A percentile compares a stretch with the other conserved stretches of the same genome.
These are phyloP conservation scores for Acipenser oxyrinchus DNA, from an alignment of 2,797 vertebrate genomes.

Conservation along the genomic window DNA sequence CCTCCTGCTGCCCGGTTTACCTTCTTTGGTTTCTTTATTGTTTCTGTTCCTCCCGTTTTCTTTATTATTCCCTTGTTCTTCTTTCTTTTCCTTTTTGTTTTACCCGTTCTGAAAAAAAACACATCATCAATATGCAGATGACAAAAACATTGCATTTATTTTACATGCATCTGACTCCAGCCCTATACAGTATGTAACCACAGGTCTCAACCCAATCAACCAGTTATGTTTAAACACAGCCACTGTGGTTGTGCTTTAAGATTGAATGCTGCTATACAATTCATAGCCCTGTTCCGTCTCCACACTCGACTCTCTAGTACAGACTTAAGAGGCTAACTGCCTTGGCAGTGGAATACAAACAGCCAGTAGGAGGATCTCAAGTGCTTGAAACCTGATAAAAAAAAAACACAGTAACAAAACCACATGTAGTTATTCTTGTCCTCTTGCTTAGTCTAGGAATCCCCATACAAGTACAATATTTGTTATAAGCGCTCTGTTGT, in stretches of 20 bases:
- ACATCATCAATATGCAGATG: not conserved
- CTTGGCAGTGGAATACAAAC: slow-evolving; percentile 34
- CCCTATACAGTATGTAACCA: too few species aligned
- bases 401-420: slow-evolving; percentile 13
- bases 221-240: too few species aligned
- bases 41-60: slow-evolving; percentile 44
- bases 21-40: slow-evolving; percentile 53
- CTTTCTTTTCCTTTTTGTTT: slow-evolving; percentile 54
- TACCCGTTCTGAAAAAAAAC: slow-evolving; percentile 34
- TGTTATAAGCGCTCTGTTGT: slow-evolving; percentile 51
- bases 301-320: slow-evolving; percentile 8
- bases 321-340: slow-evolving; percentile 40
- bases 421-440: slow-evolving; percentile 17
- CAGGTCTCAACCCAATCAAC: too few species aligned
- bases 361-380: slow-evolving; percentile 23
- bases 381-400: slow-evolving; percentile 7
- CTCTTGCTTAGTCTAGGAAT: slow-evolving; percentile 15
- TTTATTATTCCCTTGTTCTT: slow-evolving; percentile 51
- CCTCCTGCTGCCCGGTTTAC: slow-evolving; percentile 56
- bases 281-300: too few species aligned
- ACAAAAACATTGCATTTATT: too few species aligned
- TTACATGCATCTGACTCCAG: too few species aligned
- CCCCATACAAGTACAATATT: slow-evolving; percentile 43
- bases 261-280: too few species aligned
- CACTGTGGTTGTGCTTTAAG: too few species aligned